Percentiles rank a stretch among this genome's conserved stretches.
Conservation (phyloP, 2,888 invertebrate genomes). For the Cheilosia soror region DNA sequence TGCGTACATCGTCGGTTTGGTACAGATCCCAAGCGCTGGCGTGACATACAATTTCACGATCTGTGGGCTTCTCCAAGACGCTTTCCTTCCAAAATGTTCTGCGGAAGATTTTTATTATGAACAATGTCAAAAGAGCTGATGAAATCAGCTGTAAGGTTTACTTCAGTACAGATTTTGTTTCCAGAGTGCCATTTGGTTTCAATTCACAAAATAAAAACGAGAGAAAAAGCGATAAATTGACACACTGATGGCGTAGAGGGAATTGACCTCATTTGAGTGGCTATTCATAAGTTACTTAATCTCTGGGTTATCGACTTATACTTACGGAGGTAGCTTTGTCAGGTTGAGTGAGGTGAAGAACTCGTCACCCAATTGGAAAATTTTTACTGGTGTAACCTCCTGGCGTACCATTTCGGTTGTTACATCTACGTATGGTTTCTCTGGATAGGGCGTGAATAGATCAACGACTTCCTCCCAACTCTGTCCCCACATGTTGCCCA, state of each 20-base stretch:
- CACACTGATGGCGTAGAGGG: background rate
- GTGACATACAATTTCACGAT: slow-evolving; percentile 91
- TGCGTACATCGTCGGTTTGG: slow-evolving; percentile 91
- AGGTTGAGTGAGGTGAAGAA: slow-evolving; percentile 93
- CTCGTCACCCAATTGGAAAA: slow-evolving; percentile 92
- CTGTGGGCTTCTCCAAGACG: slow-evolving; percentile 90
- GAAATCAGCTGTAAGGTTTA: slow-evolving; percentile 5
- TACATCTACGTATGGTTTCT: slow-evolving; percentile 88
- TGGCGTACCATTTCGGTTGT: slow-evolving; percentile 88
- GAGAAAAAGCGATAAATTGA: slow-evolving; percentile 17
- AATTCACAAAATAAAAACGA: background rate
- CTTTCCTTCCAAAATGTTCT: slow-evolving; percentile 93
- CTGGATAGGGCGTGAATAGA: slow-evolving; percentile 89
- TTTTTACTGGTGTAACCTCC: slow-evolving; percentile 89
- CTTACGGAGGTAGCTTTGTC: slow-evolving; percentile 87
- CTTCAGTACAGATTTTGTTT: background rate
- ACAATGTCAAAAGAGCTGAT: slow-evolving; percentile 9
- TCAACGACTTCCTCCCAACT: slow-evolving; percentile 86
- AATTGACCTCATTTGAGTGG: slow-evolving; percentile 1
- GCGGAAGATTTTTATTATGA: background rate
- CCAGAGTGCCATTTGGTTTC: background rate
- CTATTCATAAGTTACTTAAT: background rate
- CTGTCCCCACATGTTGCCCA: slow-evolving; percentile 94
- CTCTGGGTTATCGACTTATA: slow-evolving; percentile 31
- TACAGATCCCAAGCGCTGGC: slow-evolving; percentile 96